A percentile compares a stretch with the other conserved stretches of the same genome.
Evolutionary conservation across 2,113 vertebrate genomes (phyloP).

Genomic region (Nibea coibor): DNA sequence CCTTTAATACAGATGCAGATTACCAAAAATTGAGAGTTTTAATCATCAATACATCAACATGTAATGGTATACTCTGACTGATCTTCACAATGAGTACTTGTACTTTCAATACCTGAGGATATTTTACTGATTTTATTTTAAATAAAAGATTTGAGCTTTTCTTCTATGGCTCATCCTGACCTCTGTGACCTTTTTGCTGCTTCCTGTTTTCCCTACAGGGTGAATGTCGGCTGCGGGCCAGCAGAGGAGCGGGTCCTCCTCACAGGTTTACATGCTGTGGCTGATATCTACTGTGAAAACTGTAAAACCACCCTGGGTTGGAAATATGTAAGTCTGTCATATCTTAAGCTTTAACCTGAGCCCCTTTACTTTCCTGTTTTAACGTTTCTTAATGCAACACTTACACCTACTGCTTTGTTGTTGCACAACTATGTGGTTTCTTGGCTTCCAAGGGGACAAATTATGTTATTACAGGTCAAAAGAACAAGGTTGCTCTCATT

Average conservation of each 20-base stretch:
- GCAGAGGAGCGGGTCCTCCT: conserved; percentile 98
- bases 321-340: conserved; percentile 93
- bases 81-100: not conserved
- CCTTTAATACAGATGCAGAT: too few relatives aligned
- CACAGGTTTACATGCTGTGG: conserved; percentile 97
- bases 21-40: too few relatives aligned
- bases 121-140: not conserved
- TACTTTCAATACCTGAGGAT: not conserved
- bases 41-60: not conserved
- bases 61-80: not conserved
- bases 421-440: not conserved
- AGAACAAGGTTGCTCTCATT: conserved; percentile 34
- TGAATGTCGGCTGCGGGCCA: conserved; percentile 98
- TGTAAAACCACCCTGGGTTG: conserved; percentile 99
- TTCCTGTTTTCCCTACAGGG: conserved; percentile 80
- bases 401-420: not conserved
- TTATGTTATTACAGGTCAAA: conserved; percentile 31
- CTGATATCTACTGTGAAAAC: conserved; percentile 99
- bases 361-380: not conserved
- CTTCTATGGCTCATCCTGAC: not conserved
- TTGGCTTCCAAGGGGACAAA: conserved; percentile 5
- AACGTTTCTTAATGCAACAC: not conserved
- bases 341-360: not conserved
- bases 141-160: not conserved
- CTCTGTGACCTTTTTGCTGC: not conserved